Percentiles rank a stretch among this genome's conserved stretches.
phyloP scores from a whole-genome alignment of 2,797 vertebrate genomes.

The Eidolon dupreanum region DNA sequence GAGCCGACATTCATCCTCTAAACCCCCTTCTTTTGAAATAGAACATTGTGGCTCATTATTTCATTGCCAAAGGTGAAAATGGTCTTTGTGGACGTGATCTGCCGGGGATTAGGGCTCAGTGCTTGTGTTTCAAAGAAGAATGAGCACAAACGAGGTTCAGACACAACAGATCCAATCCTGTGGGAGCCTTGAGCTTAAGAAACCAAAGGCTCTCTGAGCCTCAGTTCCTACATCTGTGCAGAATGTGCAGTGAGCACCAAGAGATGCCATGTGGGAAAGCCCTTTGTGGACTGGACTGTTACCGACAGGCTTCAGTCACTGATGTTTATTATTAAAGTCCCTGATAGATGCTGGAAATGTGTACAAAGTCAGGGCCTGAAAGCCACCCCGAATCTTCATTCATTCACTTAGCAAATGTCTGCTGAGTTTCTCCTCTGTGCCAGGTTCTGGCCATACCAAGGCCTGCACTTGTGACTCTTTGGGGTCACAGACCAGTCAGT shows the following conservation, averaged over 20 bases:
- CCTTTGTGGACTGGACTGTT: accelerated
- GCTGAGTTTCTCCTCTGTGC: background rate
- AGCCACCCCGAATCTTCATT: background rate
- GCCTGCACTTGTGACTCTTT: background rate
- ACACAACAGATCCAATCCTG: background rate
- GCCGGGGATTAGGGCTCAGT: background rate
- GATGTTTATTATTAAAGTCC: background rate
- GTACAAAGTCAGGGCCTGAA: background rate
- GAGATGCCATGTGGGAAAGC: background rate
- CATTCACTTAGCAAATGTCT: background rate
- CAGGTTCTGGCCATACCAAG: background rate
- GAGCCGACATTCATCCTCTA: background rate
- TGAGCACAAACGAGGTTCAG: background rate
- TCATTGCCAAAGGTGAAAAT: background rate
- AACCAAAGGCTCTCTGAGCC: background rate
- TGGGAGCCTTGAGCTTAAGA: background rate
- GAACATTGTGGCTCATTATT: background rate
- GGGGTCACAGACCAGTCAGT: background rate
- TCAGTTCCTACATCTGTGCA: background rate
- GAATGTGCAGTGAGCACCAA: background rate
- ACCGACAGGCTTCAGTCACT: background rate
- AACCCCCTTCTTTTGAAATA: background rate
- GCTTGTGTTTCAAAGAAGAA: background rate
- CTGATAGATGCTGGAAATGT: background rate
- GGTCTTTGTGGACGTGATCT: no score